These are phyloP conservation scores for Coluber constrictor DNA, from an alignment of 2,797 vertebrate species.

Conservation along the genomic window DNA sequence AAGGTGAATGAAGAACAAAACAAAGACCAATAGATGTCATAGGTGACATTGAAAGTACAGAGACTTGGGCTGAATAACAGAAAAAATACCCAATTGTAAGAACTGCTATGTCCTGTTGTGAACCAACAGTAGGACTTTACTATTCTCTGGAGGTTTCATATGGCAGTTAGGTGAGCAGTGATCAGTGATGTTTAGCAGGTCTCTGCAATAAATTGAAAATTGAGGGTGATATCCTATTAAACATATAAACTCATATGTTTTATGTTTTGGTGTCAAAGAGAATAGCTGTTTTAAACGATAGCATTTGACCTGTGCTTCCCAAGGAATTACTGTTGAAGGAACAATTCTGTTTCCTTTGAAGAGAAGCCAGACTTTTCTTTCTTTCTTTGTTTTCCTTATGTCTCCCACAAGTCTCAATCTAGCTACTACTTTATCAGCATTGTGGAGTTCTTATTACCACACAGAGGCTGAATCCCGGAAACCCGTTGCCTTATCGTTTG, in stretches of 20 bases:
- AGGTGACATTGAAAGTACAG: not conserved
- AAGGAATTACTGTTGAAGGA: slow-evolving; percentile 5
- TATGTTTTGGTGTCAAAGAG: not conserved
- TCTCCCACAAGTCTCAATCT: not conserved
- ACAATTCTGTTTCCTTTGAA: slow-evolving; percentile 6
- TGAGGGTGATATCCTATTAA: not conserved
- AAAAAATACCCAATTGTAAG: not conserved
- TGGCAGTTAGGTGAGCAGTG: not conserved
- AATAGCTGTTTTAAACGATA: not conserved
- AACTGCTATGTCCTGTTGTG: not conserved
- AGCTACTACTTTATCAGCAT: not conserved
- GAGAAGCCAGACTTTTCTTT: not conserved
- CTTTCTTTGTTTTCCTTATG: not conserved
- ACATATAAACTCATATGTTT: not conserved
- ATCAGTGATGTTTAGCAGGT: not conserved
- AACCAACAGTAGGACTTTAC: not conserved
- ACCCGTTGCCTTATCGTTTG: not conserved
- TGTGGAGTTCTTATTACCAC: not conserved
- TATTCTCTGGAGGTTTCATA: not conserved
- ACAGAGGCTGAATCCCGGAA: not conserved
- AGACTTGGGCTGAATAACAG: not conserved
- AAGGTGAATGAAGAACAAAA: not conserved
- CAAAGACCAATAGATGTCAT: not conserved
- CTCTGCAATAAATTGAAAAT: not conserved
- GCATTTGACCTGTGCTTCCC: not conserved